phyloP scores from a whole-genome alignment of 2,113 vertebrate genomes.

The Telmatochromis brachygnathus region DNA sequence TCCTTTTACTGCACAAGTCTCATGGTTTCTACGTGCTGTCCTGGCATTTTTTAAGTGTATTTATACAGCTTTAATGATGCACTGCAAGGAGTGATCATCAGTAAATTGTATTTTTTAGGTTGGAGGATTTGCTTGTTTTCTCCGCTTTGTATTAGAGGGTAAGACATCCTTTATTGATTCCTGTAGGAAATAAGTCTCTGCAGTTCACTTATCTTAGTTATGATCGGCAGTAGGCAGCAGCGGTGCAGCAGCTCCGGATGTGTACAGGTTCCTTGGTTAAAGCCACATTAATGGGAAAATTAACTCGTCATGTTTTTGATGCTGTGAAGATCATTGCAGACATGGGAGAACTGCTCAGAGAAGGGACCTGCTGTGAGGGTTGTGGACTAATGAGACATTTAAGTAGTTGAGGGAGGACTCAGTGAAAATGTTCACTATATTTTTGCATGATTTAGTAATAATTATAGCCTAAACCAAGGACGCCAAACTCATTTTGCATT shows the following conservation, averaged over 20 bases:
- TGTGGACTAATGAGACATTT: background rate
- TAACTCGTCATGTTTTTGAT: background rate
- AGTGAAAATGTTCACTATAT: background rate
- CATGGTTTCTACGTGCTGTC: background rate
- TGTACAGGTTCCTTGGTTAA: background rate
- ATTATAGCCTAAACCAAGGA: background rate
- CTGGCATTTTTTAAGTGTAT: background rate
- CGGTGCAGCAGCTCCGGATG: background rate
- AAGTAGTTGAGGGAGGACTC: background rate
- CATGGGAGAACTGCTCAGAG: background rate
- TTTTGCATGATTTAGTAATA: background rate
- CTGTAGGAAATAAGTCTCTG: background rate
- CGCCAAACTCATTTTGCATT: background rate
- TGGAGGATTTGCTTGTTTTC: background rate
- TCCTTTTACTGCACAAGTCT: background rate
- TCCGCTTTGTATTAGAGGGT: background rate
- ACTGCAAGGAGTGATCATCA: background rate
- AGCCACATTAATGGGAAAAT: background rate
- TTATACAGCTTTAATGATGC: background rate
- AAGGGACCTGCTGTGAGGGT: background rate
- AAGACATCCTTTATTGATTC: background rate
- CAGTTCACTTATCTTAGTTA: background rate
- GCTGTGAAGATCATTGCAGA: background rate
- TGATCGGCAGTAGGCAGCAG: background rate
- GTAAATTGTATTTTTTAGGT: background rate